These are phyloP conservation scores for Condylostylus longicornis DNA, from an alignment of 1,140 invertebrate species.

Conservation along the genomic window DNA sequence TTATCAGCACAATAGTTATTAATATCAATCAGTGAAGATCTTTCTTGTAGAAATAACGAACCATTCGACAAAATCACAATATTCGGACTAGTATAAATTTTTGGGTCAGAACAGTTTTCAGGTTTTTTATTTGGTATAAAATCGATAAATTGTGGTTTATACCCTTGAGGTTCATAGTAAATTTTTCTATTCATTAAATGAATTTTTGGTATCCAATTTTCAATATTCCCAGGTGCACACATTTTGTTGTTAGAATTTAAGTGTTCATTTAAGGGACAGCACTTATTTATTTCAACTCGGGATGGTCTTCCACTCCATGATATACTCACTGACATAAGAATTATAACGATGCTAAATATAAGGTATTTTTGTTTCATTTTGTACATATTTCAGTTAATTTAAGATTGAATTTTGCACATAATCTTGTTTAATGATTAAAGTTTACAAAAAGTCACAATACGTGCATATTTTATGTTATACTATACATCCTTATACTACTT, in stretches of 20 bases:
- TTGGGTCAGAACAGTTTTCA: slow-evolving; percentile 1
- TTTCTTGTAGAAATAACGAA: slow-evolving; percentile 34
- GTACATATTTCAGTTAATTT: too few species aligned
- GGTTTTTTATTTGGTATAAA: slow-evolving; percentile 14
- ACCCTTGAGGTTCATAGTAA: slow-evolving; percentile 19
- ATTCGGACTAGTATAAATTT: slow-evolving; percentile 9
- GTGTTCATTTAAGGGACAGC: slow-evolving; percentile 25
- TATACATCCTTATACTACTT: too few species aligned
- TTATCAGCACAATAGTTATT: slow-evolving; percentile 43
- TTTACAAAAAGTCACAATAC: too few species aligned
- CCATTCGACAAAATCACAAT: slow-evolving; percentile 39
- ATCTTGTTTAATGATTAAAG: too few species aligned
- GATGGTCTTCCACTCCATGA: too few species aligned
- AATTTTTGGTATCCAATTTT: slow-evolving; percentile 23
- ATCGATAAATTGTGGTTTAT: slow-evolving; percentile 20
- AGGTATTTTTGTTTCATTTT: too few species aligned
- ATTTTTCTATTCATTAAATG: slow-evolving; percentile 16
- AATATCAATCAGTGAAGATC: slow-evolving; percentile 26
- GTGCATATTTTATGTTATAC: too few species aligned
- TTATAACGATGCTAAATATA: too few species aligned
- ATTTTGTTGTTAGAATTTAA: slow-evolving; percentile 14
- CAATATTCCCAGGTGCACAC: slow-evolving; percentile 19
- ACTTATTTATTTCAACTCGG: slow-evolving; percentile 24
- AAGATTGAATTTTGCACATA: too few species aligned
- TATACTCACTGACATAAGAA: too few species aligned